These are phyloP conservation scores for Lysandra coridon DNA, from an alignment of 2,888 invertebrate species.

Conservation along the genomic window DNA sequence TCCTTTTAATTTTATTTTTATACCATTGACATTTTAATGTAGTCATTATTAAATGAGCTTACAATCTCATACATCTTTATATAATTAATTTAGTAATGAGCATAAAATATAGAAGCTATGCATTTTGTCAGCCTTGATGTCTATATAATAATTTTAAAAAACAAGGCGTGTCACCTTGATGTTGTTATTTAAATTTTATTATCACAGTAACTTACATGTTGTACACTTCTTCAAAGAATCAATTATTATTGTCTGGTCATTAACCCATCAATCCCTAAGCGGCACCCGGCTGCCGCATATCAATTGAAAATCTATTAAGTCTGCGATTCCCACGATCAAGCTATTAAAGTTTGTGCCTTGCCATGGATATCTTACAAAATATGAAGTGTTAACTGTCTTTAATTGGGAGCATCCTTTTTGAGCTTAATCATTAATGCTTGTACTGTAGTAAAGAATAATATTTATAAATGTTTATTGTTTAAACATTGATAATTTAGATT, in stretches of 20 bases:
- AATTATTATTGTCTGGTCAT: too few relatives aligned
- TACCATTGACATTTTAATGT: neutral
- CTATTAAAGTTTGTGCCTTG: too few relatives aligned
- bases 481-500: neutral
- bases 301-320: too few relatives aligned
- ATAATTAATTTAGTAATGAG: neutral
- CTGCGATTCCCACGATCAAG: too few relatives aligned
- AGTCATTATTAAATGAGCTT: neutral
- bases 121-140: neutral
- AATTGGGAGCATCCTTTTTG: neutral
- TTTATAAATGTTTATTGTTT: neutral
- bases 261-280: too few relatives aligned
- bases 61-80: neutral
- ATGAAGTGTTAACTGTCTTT: neutral
- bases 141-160: conserved; percentile 4
- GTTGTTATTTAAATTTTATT: conserved; percentile 3
- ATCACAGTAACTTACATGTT: too few relatives aligned
- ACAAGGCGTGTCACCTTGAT: neutral
- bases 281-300: too few relatives aligned
- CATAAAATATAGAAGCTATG: neutral
- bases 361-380: neutral
- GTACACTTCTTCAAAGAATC: too few relatives aligned
- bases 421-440: neutral
- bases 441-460: neutral
- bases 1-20: neutral